Base-by-base conservation (phyloP, 1,140 invertebrate species). In the Saxidomus purpurata region DNA sequence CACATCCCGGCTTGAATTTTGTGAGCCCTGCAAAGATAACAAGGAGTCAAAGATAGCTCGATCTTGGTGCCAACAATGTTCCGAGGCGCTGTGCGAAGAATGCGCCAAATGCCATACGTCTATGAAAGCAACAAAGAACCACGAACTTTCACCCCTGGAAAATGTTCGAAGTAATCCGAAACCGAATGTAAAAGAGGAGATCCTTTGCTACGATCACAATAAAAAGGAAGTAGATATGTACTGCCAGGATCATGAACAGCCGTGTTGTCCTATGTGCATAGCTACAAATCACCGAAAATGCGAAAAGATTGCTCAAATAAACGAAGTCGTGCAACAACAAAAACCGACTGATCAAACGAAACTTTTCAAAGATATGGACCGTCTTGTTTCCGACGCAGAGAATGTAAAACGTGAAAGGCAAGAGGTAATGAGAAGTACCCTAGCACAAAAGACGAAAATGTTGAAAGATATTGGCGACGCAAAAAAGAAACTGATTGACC, bases 141-240 rank as follows among this genome's bases (percentile, higher is more conserved):
- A 89, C 34, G 87, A 77, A 22, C 77, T 89, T 1, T 40, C 80
- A 25, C 79, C 79, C 15, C 43, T 89, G 43, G 87, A 89, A 77
- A 77, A 84, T 59, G 87, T 89, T n/a, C 79, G 87, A 34, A 84
- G 87, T 47, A 89, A 89, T 49, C 87, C 87, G 49, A 82, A 84
- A 76, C 80, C 43, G 25, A 43, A 55, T 0, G 71, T 89, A 6
- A 82, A 69, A 47, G 87, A 89, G 34, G 71, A 83, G 19, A 34
- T 83, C 25, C 25, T 61, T 8, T 89, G 87, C 49, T 47, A 61
- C 34, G 79, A 89, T 74, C 87, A 89, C 36, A 38, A 25, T 15
- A 84, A 89, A 36, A 76, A 77, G 34, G 71, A 83, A 25, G 69
- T 89, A 13, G 87, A 89, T 28, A 89, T 89, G 87, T 89, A 89